Percentiles rank a stretch among this genome's conserved stretches.
phyloP scores from a whole-genome alignment of 2,113 vertebrate genomes.

The Datnioides undecimradiatus region DNA sequence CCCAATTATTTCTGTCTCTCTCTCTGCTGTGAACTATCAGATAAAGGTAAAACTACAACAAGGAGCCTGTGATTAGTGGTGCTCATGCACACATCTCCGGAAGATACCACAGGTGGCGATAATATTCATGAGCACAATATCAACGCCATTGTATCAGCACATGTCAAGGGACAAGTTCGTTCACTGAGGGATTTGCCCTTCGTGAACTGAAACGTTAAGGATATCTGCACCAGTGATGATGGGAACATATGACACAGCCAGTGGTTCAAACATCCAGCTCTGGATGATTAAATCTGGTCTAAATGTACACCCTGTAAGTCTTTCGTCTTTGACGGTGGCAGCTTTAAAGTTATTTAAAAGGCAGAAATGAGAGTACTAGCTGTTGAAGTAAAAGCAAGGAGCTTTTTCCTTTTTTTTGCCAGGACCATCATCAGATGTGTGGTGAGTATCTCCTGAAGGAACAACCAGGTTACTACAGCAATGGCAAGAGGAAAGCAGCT shows the following conservation, averaged over 20 bases:
- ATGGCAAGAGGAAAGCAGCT: background rate
- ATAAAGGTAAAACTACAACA: constrained; percentile 26
- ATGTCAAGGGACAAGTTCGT: background rate
- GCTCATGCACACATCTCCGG: constrained; percentile 14
- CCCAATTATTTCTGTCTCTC: constrained; percentile 42
- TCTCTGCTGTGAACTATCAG: background rate
- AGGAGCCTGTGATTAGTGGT: constrained; percentile 2
- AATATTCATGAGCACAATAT: constrained; percentile 24
- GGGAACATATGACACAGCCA: constrained; percentile 41
- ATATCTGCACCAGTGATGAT: constrained; percentile 55
- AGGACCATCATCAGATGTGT: background rate
- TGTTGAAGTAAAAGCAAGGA: background rate
- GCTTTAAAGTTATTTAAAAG: background rate
- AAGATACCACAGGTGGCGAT: background rate
- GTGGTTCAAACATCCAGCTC: constrained; percentile 61
- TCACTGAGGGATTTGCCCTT: background rate
- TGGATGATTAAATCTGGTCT: background rate
- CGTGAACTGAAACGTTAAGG: constrained; percentile 11
- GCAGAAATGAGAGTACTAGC: background rate
- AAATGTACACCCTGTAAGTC: background rate
- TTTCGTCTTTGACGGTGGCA: background rate
- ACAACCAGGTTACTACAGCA: background rate
- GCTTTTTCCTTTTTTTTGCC: no score
- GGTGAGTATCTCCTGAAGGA: background rate
- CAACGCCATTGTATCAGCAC: background rate